A percentile compares a stretch with the other conserved stretches of the same genome.
Conservation (phyloP, 2,113 vertebrate species). For the Cottus gobio region DNA sequence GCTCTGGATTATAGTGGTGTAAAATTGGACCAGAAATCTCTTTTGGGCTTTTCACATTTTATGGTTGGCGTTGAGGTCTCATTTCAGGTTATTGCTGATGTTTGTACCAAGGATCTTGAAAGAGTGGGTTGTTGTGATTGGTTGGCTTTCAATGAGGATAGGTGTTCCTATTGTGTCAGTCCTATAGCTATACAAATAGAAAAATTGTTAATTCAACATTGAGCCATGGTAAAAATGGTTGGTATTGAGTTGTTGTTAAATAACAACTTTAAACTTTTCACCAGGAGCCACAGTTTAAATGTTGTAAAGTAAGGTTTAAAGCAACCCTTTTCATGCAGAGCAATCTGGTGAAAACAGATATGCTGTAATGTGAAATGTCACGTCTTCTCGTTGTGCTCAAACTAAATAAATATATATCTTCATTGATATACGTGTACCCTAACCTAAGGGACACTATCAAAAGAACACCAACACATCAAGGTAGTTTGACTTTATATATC, state of each 20-base stretch:
- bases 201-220: neutral
- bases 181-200: neutral
- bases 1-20: constrained; percentile 2
- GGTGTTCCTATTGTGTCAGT: neutral
- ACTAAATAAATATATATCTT: neutral
- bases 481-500: neutral
- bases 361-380: neutral
- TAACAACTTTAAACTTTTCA: neutral
- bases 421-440: neutral
- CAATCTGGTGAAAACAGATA: neutral
- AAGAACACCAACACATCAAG: neutral
- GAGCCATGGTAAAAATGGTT: neutral
- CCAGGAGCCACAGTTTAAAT: neutral
- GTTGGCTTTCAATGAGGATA: neutral
- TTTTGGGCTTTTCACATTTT: neutral
- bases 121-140: neutral
- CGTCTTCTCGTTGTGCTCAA: neutral
- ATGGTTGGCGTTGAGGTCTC: neutral
- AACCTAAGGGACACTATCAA: neutral
- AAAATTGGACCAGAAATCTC: neutral
- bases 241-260: neutral
- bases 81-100: neutral
- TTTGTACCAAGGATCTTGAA: neutral
- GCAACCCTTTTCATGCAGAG: neutral
- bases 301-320: neutral